Conservation (phyloP, 2,888 invertebrate species). For the Agapostemon virescens region DNA sequence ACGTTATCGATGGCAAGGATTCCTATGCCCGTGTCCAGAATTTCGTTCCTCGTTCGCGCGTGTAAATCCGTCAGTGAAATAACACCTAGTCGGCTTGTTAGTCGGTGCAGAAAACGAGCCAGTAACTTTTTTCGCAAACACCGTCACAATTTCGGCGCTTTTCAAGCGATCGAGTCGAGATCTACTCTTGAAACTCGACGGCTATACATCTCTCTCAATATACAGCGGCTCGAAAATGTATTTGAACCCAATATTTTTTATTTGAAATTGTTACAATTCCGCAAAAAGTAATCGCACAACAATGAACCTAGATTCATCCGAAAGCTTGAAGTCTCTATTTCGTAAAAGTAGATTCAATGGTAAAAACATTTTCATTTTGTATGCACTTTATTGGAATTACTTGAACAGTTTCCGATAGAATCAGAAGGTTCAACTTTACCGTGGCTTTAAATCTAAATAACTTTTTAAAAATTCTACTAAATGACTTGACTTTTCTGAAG, state of each 20-base stretch:
- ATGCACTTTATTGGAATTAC: no score
- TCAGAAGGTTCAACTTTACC: no score
- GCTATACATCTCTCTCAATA: background rate
- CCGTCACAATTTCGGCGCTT: background rate
- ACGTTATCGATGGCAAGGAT: conserved; percentile 4
- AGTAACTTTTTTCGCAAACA: conserved; percentile 39
- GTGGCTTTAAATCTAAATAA: no score
- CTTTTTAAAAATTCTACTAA: no score
- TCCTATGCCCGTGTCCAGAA: background rate
- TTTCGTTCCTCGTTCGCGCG: conserved; percentile 9
- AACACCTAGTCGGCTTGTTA: conserved; percentile 45
- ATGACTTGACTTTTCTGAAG: no score
- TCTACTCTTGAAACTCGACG: background rate
- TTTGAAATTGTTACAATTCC: background rate
- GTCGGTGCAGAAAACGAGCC: conserved; percentile 14
- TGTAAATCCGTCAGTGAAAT: conserved; percentile 40
- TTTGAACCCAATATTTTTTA: background rate
- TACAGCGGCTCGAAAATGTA: background rate
- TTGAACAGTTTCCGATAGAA: no score
- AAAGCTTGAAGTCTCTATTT: background rate
- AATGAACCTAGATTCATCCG: background rate
- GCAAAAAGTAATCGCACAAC: background rate
- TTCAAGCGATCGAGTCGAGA: background rate
- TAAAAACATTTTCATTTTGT: no score
- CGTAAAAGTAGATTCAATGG: background rate